Evolutionary conservation across 2,113 vertebrate genomes (phyloP), one percentile per base, ranked within the genome.

Genomic region (Rostratula benghalensis): DNA sequence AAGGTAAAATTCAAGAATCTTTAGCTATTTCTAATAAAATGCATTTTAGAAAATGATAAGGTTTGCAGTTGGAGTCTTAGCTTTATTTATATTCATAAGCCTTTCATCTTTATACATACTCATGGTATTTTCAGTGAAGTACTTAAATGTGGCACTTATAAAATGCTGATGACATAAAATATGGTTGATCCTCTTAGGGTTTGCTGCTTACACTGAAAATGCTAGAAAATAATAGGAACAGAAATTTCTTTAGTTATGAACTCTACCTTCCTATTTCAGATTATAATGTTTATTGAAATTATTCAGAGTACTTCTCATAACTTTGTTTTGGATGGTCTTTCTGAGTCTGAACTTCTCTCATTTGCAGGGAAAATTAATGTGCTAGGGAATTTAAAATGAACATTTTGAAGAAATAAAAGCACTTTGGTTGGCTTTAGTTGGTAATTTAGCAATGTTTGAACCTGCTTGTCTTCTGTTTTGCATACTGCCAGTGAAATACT

Each of bases 61-160:
- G 97, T 98, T 98, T 98, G 98, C 98, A 98, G 95, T 98, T 96
- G 97, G 96, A 97, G 98, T 96, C 97, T 98, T 98, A 98, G 98
- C 97, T 98, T 98, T 98, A 98, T 98, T 98, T 98, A 98, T 98
- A 98, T 98, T 98, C 98, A 98, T 98, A 98, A 98, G 97, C 97
- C 98, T 98, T 98, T 98, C 98, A 98, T 98, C 98, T 98, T 98
- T 98, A 97, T 97, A 98, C 97, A 96, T 97, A 97, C 95, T 97
- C 97, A 97, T 97, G 96, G 97, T 97, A 98, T 98, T 98, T 98
- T 97, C 98, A 97, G 97, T 97, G 98, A 98, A 98, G 97, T 98
- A 97, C 98, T 98, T 98, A 98, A 98, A 98, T 93, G 97, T 97
- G 97, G 98, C 98, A 98, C 97, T 98, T 97, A 97, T 96, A 98